Base-by-base conservation (phyloP, 1,140 invertebrate genomes). In the Diprion similis region DNA sequence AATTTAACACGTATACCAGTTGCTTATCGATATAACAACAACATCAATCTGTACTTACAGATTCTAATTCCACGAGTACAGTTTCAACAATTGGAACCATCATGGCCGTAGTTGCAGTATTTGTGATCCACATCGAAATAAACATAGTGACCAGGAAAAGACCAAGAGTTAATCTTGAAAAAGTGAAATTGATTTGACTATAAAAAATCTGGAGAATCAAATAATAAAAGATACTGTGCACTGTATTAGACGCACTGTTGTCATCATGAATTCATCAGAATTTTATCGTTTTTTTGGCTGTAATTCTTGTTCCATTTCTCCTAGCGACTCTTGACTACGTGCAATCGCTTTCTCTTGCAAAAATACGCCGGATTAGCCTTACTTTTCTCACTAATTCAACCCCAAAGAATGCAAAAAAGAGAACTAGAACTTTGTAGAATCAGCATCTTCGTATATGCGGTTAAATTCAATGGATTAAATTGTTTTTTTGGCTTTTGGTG, bases 71-170 rank as follows among this genome's bases (percentile, higher is more conserved):
- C 17, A 87, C 75, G 0, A 90, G 81, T 68, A 91, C 88, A 4
- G 89, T 91, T 70, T 90, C 85, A 8, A 90, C 83, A 69, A 92
- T 92, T 0, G 91, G 91, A 72, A 91, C 84, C 89, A 92, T 91
- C 89, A 92, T 91, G 0, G 91, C 89, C 0, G 90, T 90, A 1
- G 91, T 87, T 3, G 91, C 91, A 1, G 91, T 91, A 72, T 92
- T 92, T 0, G 89, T 90, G 70, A 92, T 91, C 91, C 91, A 92
- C 89, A 92, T 90, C 0, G 90, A 91, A 13, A 92, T 83, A 64
- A 92, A 89, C 88, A 89, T 91, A 0, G 91, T 92, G 0, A 90
- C 90, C 11, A 86, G 78, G 85, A 92, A 92, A 11, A 92, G 80
- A 13, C 91, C 91, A 45, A 91, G 71, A 37, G 85, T 88, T 46